Conservation (phyloP, 2,113 vertebrate genomes). For the Formicarius rufipectus region DNA sequence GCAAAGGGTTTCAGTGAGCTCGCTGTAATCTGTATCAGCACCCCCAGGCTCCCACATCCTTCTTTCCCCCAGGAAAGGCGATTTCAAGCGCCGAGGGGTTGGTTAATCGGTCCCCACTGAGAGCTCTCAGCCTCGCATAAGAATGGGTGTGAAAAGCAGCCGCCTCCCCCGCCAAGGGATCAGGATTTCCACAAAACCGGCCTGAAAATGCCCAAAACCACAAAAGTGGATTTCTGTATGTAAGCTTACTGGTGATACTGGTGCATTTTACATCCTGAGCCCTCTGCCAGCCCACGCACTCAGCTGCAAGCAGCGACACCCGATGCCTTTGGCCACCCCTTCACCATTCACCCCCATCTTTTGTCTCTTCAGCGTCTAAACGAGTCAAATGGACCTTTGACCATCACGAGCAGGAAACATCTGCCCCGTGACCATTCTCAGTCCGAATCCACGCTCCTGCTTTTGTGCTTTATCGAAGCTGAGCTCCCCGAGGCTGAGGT, state of each 20-base stretch:
- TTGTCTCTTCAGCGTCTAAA: neutral
- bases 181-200: neutral
- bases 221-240: rapidly evolving
- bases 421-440: neutral
- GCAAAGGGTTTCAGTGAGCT: neutral
- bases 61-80: neutral
- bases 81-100: neutral
- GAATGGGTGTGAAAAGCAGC: neutral
- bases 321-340: neutral
- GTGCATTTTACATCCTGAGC: neutral
- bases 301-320: rapidly evolving
- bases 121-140: neutral
- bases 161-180: neutral
- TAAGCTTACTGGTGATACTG: neutral
- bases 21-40: neutral
- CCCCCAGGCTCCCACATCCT: neutral
- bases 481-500: neutral
- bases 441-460: neutral
- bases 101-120: neutral
- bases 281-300: neutral
- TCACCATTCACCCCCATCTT: neutral
- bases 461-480: neutral
- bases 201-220: neutral
- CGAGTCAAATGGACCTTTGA: neutral
- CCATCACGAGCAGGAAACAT: neutral